phyloP scores from a whole-genome alignment of 1,140 invertebrate species.

The Caenorhabditis tropicalis region DNA sequence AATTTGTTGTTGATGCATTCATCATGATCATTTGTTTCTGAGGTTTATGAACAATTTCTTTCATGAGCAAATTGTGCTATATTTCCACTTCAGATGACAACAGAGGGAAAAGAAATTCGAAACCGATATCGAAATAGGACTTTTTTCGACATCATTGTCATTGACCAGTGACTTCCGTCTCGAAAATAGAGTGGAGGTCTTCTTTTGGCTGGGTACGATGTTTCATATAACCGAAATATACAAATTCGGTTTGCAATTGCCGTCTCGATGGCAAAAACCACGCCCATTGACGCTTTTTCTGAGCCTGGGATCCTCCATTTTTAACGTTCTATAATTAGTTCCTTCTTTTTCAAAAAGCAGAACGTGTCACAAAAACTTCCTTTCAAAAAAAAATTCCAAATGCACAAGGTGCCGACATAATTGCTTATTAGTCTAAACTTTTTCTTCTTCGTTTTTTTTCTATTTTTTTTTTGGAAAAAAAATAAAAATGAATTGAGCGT shows the following conservation, averaged over 20 bases:
- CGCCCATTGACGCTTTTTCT: background rate
- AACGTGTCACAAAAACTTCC: background rate
- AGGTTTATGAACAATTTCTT: constrained; percentile 6
- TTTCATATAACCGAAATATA: background rate
- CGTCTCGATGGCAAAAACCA: background rate
- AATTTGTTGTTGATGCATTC: constrained; percentile 1
- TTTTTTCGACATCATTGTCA: background rate
- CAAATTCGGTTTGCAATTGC: background rate
- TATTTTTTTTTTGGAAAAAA: background rate
- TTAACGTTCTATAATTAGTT: background rate
- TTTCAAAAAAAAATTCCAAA: background rate
- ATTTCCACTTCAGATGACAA: constrained; percentile 18
- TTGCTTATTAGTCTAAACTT: background rate
- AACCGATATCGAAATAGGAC: background rate
- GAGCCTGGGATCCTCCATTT: background rate
- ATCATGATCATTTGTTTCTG: constrained; percentile 8
- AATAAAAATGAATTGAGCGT: background rate
- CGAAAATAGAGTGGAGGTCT: background rate
- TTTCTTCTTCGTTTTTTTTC: background rate
- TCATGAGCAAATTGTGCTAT: background rate
- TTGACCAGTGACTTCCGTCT: background rate
- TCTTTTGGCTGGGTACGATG: background rate
- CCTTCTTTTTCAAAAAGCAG: background rate
- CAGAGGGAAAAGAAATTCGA: background rate
- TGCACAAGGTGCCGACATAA: background rate